Conservation (phyloP, 2,113 vertebrate species). For the Chloropsis hardwickii region DNA sequence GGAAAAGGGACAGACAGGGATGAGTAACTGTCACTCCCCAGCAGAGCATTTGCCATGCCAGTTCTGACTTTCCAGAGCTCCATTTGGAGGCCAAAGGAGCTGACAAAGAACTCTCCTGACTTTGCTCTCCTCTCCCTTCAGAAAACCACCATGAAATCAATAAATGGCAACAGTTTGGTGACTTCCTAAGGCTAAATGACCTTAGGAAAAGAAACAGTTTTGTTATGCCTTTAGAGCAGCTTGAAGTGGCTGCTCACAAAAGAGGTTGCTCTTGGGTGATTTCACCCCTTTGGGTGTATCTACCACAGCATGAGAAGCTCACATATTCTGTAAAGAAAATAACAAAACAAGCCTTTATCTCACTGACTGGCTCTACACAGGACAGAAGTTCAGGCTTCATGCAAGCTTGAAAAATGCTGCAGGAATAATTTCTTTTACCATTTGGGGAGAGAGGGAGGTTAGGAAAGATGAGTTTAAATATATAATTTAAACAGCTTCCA, state of each 20-base stretch:
- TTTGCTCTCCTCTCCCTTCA: background rate
- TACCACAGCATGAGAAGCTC: background rate
- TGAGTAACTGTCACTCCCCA: background rate
- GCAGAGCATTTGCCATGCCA: background rate
- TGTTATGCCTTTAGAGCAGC: background rate
- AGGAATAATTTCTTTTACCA: background rate
- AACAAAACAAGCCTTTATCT: background rate
- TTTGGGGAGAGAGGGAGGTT: background rate
- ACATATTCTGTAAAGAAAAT: background rate
- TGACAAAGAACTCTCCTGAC: background rate
- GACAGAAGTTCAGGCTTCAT: background rate
- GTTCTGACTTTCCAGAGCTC: background rate
- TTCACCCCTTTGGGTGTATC: background rate
- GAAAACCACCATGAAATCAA: background rate
- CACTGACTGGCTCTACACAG: background rate
- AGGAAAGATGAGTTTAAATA: constrained; percentile 36
- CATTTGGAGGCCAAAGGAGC: background rate
- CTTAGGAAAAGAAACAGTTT: background rate
- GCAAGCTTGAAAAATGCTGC: background rate
- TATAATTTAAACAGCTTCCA: constrained; percentile 38
- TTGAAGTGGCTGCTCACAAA: background rate
- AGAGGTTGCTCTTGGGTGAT: background rate
- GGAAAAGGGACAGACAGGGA: background rate
- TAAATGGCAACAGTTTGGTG: background rate
- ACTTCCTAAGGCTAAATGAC: background rate